These are phyloP conservation scores for Rhopilema esculentum DNA, from an alignment of 30 jellyfish, hydroid and myxozoan species.

Conservation along the genomic window DNA sequence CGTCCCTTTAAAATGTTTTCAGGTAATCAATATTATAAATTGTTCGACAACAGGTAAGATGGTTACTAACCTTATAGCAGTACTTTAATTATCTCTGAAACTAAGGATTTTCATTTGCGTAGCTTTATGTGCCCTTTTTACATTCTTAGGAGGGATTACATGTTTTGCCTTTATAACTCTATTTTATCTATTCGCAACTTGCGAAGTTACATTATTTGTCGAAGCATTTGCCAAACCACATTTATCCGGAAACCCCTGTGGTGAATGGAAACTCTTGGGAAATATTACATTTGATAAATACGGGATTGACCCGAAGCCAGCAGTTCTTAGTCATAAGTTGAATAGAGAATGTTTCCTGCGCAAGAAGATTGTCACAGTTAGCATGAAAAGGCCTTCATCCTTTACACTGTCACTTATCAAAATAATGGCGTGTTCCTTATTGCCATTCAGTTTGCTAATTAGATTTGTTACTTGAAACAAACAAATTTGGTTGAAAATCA, in stretches of 20 bases:
- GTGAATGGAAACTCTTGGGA: not conserved
- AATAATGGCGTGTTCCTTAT: not conserved
- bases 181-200: not conserved
- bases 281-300: not conserved
- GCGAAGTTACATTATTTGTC: not conserved
- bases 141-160: not conserved
- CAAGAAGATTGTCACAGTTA: not conserved
- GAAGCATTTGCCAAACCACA: not conserved
- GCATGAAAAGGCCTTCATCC: not conserved
- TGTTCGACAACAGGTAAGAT: not conserved
- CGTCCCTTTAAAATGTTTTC: not conserved
- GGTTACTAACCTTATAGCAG: not conserved
- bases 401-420: not conserved
- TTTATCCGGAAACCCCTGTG: not conserved
- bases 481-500: not conserved
- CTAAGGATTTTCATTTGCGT: not conserved
- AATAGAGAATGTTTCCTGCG: not conserved
- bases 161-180: not conserved
- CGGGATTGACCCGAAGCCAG: not conserved
- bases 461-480: not conserved
- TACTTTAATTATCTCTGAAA: not conserved
- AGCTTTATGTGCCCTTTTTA: not conserved
- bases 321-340: not conserved
- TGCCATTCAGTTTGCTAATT: not conserved
- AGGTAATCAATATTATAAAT: not conserved